Conservation (phyloP, 2,113 vertebrate genomes). For the Anguilla rostrata region DNA sequence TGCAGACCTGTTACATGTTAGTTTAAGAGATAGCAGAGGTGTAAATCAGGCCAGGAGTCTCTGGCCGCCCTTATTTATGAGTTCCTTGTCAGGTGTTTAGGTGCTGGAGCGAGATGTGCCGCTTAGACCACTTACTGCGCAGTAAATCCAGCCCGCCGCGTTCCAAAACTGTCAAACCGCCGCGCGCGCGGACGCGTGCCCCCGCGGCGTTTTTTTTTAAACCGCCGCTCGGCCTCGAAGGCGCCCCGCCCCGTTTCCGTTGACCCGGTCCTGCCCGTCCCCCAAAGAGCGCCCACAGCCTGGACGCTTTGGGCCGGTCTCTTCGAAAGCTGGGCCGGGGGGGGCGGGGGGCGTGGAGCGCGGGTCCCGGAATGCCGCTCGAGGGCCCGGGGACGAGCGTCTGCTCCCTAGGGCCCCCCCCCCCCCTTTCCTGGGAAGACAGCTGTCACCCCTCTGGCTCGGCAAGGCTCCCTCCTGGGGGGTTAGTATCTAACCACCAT, state of each 20-base stretch:
- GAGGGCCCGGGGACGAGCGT: too few relatives aligned
- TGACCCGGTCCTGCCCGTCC: too few relatives aligned
- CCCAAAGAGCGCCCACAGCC: background rate
- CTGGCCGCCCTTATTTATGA: constrained; percentile 38
- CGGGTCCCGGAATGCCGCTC: background rate
- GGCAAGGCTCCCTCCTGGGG: too few relatives aligned
- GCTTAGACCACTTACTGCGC: constrained; percentile 35
- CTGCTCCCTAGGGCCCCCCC: too few relatives aligned
- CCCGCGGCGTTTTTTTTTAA: too few relatives aligned
- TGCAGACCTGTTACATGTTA: constrained; percentile 24
- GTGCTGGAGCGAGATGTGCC: constrained; percentile 33
- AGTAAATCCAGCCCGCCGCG: constrained; percentile 26
- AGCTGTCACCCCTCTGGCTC: too few relatives aligned
- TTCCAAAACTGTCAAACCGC: background rate
- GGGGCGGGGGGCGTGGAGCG: background rate
- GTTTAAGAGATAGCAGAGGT: constrained; percentile 34
- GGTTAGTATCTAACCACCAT: too few relatives aligned
- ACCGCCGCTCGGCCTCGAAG: too few relatives aligned
- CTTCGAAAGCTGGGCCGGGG: background rate
- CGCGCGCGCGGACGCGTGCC: too few relatives aligned
- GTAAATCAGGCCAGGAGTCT: constrained; percentile 35
- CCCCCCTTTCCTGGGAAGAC: too few relatives aligned
- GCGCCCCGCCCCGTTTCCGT: too few relatives aligned
- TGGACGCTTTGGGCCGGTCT: background rate
- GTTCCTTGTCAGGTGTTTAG: constrained; percentile 35